Conservation (phyloP, 2,113 vertebrate species). For the Eidolon helvum region DNA sequence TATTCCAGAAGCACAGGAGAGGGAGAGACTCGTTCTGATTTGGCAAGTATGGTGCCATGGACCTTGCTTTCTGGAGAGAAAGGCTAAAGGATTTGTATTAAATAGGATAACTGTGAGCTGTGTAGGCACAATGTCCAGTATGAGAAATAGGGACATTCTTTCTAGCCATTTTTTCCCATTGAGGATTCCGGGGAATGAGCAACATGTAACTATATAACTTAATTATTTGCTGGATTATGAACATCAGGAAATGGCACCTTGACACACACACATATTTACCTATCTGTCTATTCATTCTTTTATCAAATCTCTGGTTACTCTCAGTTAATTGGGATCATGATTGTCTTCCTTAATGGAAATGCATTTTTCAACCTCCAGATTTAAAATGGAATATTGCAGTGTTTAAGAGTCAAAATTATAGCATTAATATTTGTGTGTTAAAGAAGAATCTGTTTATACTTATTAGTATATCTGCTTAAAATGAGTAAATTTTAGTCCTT, state of each 20-base stretch:
- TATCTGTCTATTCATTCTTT: neutral
- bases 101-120: neutral
- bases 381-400: neutral
- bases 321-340: neutral
- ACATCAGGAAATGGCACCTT: neutral
- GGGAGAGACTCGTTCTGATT: neutral
- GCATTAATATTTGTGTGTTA: neutral
- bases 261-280: neutral
- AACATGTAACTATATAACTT: neutral
- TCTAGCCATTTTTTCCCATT: neutral
- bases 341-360: neutral
- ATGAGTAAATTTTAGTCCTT: neutral
- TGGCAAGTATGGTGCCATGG: neutral
- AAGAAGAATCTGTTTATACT: neutral
- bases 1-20: neutral
- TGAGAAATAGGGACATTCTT: neutral
- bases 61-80: neutral
- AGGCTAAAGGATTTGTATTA: neutral
- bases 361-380: neutral
- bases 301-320: neutral
- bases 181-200: neutral
- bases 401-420: neutral
- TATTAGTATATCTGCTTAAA: neutral
- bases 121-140: neutral
- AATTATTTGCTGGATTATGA: neutral